Evolutionary conservation across 1,140 invertebrate genomes (phyloP).

Genomic region (Drosophila elegans): DNA sequence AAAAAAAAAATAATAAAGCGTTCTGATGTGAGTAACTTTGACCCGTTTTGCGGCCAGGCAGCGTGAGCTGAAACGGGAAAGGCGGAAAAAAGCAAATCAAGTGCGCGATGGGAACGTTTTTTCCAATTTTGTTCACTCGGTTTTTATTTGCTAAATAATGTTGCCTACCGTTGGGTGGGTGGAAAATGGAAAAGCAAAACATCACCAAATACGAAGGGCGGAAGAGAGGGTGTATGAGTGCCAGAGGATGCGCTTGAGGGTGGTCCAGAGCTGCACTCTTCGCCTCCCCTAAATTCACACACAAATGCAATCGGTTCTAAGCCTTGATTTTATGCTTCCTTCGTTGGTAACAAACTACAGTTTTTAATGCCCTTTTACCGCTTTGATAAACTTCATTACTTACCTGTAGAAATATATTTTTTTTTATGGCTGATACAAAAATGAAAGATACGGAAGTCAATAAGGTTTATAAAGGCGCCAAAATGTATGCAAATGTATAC

Average conservation of each 20-base stretch:
- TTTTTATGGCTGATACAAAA: too few species aligned
- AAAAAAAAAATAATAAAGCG: conserved; percentile 13
- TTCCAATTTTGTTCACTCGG: conserved; percentile 7
- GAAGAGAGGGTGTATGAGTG: background rate
- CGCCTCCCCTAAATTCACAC: background rate
- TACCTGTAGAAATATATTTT: too few species aligned
- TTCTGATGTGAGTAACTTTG: conserved; percentile 52
- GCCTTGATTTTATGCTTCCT: conserved; percentile 12
- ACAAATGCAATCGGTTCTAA: conserved; percentile 17
- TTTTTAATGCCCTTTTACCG: conserved; percentile 6
- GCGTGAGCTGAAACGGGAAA: conserved; percentile 14
- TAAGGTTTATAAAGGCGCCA: too few species aligned
- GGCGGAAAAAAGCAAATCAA: conserved; percentile 42
- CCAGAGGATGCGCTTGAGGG: conserved; percentile 8
- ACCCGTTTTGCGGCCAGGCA: conserved; percentile 56
- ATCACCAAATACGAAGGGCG: conserved; percentile 39
- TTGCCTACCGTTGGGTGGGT: conserved; percentile 40
- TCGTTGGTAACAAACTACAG: conserved; percentile 2
- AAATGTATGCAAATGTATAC: too few species aligned
- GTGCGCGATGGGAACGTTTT: conserved; percentile 10
- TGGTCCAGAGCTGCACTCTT: conserved; percentile 5
- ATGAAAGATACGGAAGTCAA: too few species aligned
- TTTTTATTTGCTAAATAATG: conserved; percentile 52
- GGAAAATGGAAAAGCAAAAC: conserved; percentile 51
- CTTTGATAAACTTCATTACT: background rate